phyloP scores from a whole-genome alignment of 2,888 invertebrate species.

The Nineta flava region DNA sequence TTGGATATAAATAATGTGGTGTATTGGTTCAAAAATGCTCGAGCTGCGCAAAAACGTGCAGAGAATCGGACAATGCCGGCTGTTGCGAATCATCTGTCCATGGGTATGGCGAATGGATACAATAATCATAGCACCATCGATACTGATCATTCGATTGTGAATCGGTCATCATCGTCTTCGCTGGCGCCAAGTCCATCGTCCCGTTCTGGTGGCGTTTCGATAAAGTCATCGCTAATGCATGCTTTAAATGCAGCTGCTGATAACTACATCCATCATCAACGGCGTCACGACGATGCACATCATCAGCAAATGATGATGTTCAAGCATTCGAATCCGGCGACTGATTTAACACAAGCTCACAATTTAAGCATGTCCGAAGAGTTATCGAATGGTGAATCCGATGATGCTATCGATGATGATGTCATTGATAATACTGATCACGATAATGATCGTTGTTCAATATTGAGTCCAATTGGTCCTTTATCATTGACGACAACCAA shows the following conservation, averaged over 20 bases:
- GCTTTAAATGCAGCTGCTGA: no score
- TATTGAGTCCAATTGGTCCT: conserved; percentile 44
- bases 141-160: neutral
- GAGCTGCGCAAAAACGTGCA: conserved; percentile 88
- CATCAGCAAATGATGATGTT: conserved; percentile 18
- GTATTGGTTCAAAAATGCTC: conserved; percentile 95
- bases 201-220: conserved; percentile 15
- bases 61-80: conserved; percentile 47
- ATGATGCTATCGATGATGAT: conserved; percentile 50
- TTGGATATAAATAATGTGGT: conserved; percentile 92
- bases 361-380: conserved; percentile 51
- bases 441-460: conserved; percentile 31
- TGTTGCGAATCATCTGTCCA: conserved; percentile 39
- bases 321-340: conserved; percentile 40
- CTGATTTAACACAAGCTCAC: conserved; percentile 36
- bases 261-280: no score
- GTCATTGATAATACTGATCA: conserved; percentile 25
- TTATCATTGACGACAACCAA: conserved; percentile 49
- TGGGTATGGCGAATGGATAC: conserved; percentile 42
- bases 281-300: no score
- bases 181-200: conserved; percentile 33
- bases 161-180: conserved; percentile 14
- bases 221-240: no score
- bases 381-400: conserved; percentile 48
- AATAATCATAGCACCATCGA: conserved; percentile 38